Evolutionary conservation across 1,140 invertebrate genomes (phyloP), one percentile per base, ranked within the genome.

Genomic region (Tetramorium alpestre): DNA sequence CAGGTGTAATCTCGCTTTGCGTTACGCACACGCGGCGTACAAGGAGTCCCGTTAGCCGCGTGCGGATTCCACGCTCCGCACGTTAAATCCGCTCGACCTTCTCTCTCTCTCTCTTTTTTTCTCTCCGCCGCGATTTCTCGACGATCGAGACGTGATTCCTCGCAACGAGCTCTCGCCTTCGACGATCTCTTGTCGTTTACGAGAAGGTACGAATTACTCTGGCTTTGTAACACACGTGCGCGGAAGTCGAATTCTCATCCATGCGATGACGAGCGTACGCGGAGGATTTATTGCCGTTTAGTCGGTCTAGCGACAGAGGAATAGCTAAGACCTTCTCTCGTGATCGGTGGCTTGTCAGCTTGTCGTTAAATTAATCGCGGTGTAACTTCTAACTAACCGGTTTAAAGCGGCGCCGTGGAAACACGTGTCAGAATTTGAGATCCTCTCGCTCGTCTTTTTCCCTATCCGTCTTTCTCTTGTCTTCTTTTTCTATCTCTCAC

Each of bases 361-460:
- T 41, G 69, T 60, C 41, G 16, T 51, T 62, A 62, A 84, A 81
- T 81, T 70, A 80, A 56, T 47, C 41, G 54, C 54, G 56, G 41
- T 47, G 41, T 33, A 51, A 82, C 80, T 62, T 82, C 16, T 47
- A 84, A 84, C 10, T 38, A 84, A 84, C 80, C 69, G 69, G 69
- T 84, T 84, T 84, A 75, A 84, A 56, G 13, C 69, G 54, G 51
- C 69, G 18, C n/a, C 69, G 22, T 28, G 41, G 25, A 73, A 72
- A 82, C 80, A 82, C 80, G 80, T 58, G 78, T 82, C 65, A 8
- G 51, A 58, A 82, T 41, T 58, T 25, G 80, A 5, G 2, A 10
- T 10, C 33, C 51, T n/a, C 38, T 51, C 62, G 22, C 22, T 18
- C 38, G 38, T 13, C 22, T 76, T 28, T 38, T 54, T 10, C n/a